A percentile compares a stretch with the other conserved stretches of the same genome.
phyloP scores from a whole-genome alignment of 2,888 invertebrate species.

The Altica lythri region DNA sequence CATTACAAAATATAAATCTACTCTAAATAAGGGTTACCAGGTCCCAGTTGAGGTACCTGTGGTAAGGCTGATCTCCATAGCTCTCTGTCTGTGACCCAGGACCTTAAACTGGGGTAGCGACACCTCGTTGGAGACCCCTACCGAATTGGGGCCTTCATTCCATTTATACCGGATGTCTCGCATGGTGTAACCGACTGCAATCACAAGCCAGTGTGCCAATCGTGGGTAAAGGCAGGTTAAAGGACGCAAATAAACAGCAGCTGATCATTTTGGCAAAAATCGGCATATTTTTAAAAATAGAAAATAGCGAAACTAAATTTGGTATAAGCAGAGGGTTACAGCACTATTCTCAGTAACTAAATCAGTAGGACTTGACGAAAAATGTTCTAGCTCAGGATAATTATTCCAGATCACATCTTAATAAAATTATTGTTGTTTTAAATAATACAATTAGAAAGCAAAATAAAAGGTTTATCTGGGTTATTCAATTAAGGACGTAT shows the following conservation, averaged over 20 bases:
- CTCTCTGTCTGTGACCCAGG: conserved; percentile 93
- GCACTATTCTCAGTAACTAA: too few relatives aligned
- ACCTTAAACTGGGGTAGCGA: conserved; percentile 98
- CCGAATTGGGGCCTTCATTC: conserved; percentile 94
- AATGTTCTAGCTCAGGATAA: too few relatives aligned
- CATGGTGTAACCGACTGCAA: conserved; percentile 97
- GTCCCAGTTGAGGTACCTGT: conserved; percentile 74
- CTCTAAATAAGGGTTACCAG: conserved; percentile 40
- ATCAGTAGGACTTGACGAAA: too few relatives aligned
- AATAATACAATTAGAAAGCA: too few relatives aligned
- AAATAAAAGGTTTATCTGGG: too few relatives aligned
- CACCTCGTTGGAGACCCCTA: conserved; percentile 94
- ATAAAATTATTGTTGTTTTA: too few relatives aligned
- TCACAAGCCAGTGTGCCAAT: conserved; percentile 57
- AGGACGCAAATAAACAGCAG: conserved; percentile 42
- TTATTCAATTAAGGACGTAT: too few relatives aligned
- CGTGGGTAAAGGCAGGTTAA: too few relatives aligned
- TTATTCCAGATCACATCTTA: too few relatives aligned
- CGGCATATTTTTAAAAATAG: not conserved
- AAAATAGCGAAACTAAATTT: too few relatives aligned
- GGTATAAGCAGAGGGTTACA: too few relatives aligned
- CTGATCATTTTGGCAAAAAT: conserved; percentile 25
- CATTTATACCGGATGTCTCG: conserved; percentile 97
- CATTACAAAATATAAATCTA: too few relatives aligned
- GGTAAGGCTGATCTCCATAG: conserved; percentile 94